Conservation (phyloP, 2,797 vertebrate genomes). For the Microhierax caerulescens region DNA sequence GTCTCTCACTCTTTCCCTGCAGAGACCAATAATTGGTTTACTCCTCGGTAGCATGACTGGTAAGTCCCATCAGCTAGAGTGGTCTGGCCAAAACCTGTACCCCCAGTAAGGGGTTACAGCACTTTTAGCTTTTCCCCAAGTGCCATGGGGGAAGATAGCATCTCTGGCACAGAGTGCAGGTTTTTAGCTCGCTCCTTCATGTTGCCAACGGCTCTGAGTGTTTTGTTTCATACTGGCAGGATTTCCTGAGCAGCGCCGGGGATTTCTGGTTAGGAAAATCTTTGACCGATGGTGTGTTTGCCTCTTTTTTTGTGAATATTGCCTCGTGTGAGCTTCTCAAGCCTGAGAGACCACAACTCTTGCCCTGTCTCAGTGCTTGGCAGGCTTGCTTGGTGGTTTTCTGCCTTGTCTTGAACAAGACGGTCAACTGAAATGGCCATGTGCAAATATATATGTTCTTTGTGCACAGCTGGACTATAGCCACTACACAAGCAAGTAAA, state of each 20-base stretch:
- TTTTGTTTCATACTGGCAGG: not conserved
- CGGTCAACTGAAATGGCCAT: rapidly evolving
- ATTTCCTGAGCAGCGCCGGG: not conserved
- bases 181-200: not conserved
- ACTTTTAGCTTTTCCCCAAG: not conserved
- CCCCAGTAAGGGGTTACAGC: not conserved
- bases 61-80: not conserved
- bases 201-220: not conserved
- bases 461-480: not conserved
- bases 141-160: not conserved
- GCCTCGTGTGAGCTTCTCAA: not conserved
- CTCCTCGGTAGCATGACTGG: rapidly evolving
- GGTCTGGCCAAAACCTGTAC: not conserved
- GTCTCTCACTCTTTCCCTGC: not conserved
- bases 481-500: slow-evolving; percentile 1
- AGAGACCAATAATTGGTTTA: not conserved
- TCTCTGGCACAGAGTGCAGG: not conserved
- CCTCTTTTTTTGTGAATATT: not conserved
- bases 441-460: not conserved
- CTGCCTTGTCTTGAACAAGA: not conserved
- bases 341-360: not conserved
- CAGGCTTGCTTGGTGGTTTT: not conserved
- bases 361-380: not conserved
- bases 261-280: not conserved
- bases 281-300: not conserved